Base-by-base conservation (phyloP, 92 coral and sea anemone genomes). In the Zoanthus sansibaricus region DNA sequence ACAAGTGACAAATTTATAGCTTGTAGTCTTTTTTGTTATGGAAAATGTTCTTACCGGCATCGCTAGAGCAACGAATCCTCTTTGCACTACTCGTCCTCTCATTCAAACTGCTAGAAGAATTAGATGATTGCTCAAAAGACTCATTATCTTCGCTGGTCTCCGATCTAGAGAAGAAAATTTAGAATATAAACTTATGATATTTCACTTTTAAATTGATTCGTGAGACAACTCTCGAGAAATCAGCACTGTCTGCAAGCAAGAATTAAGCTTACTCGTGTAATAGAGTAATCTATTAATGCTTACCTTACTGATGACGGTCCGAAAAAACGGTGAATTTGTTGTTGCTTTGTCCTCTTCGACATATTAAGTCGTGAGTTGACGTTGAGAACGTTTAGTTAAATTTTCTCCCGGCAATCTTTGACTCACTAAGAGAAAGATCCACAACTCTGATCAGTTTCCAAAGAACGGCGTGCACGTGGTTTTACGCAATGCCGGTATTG, bases 301-400 rank as follows among this genome's bases (percentile, higher is more conserved):
- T 76, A 76, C 89, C 77, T 76, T 76, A 51, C 83, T 86, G 25
- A 25, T 25, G 25, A 25, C 0, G 25, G 25, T 25, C 25, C 25
- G 25, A 25, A 25, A 25, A 25, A 25, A 25, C 25, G 84, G 45
- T 76, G 83, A 87, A 67, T 87, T 87, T 70, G 78, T 70, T 70
- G 89, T 87, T 87, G 84, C 84, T 87, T 87, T 70, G 71, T 70
- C 85, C 89, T 87, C 78, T 87, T 87, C 85, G 89, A 87, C 89
- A 78, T 86, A 25, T 25, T 25, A 25, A 25, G 25, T 25, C 25
- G 25, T 25, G 25, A 25, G 25, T 25, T 25, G 25, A 74, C 88
- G 88, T 84, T 56, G 88, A 84, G 88, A 72, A 74, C 82, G 73
- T 84, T 84, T 51, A 84, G 54, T 82, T 84, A 55, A 84, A 73